These are phyloP conservation scores for Synodontis membranacea DNA, from an alignment of 2,113 vertebrate genomes.

Conservation along the genomic window DNA sequence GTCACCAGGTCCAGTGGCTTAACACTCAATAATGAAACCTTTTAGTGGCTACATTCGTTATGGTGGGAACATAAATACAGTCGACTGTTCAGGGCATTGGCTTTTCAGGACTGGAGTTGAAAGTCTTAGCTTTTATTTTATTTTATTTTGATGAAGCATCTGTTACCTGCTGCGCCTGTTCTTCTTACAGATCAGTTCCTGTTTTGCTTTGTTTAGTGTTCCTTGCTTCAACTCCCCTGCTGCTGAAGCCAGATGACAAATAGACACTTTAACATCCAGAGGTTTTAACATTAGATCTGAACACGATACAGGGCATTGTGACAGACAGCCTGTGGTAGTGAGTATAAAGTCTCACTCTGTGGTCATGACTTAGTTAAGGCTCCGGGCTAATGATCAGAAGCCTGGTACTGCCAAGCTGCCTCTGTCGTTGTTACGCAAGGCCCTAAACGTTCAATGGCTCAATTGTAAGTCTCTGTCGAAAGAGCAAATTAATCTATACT, in stretches of 20 bases:
- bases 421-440: neutral
- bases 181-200: neutral
- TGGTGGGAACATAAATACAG: neutral
- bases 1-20: neutral
- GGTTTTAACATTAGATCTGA: neutral
- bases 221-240: neutral
- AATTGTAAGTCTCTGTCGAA: neutral
- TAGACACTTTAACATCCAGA: neutral
- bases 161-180: conserved; percentile 74
- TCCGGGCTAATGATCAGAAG: neutral
- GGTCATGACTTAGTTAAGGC: neutral
- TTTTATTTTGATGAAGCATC: conserved; percentile 55
- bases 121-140: neutral
- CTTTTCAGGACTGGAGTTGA: neutral
- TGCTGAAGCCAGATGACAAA: conserved; percentile 10
- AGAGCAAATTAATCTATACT: neutral
- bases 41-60: neutral
- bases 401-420: neutral
- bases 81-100: neutral
- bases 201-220: neutral
- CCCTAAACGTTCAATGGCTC: neutral
- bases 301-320: neutral
- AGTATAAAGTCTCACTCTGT: neutral
- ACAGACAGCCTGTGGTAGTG: neutral
- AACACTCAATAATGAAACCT: neutral